phyloP scores from a whole-genome alignment of 2,113 vertebrate genomes.

The Calonectris borealis region DNA sequence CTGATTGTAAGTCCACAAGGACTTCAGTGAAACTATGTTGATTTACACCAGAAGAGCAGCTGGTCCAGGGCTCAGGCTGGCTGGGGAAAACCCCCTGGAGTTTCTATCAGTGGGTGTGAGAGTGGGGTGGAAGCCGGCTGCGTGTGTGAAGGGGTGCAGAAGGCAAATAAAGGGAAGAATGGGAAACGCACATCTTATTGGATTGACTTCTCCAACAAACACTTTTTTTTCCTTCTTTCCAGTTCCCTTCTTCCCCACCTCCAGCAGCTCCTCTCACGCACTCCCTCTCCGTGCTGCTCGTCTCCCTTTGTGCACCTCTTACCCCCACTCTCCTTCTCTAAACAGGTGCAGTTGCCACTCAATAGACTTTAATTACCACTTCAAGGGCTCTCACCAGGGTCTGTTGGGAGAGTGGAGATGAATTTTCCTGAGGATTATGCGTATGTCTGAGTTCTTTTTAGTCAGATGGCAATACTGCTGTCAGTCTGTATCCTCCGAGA shows the following conservation, averaged over 20 bases:
- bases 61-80: neutral
- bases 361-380: conserved; percentile 70
- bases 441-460: neutral
- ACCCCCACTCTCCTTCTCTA: conserved; percentile 35
- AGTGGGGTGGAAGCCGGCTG: neutral
- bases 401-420: conserved; percentile 52
- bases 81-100: neutral
- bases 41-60: neutral
- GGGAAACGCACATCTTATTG: neutral
- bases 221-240: neutral
- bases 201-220: neutral
- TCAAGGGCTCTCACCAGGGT: conserved; percentile 59
- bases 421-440: conserved; percentile 53
- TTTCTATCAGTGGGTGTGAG: neutral
- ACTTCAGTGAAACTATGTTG: neutral
- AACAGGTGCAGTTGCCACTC: conserved; percentile 67
- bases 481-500: conserved; percentile 12
- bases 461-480: neutral
- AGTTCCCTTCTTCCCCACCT: neutral
- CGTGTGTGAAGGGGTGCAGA: neutral
- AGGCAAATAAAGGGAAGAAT: neutral
- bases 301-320: conserved; percentile 59
- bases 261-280: neutral
- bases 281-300: neutral
- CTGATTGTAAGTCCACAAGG: neutral